Evolutionary conservation across 2,797 vertebrate genomes (phyloP).

Genomic region (Myotis planiceps): DNA sequence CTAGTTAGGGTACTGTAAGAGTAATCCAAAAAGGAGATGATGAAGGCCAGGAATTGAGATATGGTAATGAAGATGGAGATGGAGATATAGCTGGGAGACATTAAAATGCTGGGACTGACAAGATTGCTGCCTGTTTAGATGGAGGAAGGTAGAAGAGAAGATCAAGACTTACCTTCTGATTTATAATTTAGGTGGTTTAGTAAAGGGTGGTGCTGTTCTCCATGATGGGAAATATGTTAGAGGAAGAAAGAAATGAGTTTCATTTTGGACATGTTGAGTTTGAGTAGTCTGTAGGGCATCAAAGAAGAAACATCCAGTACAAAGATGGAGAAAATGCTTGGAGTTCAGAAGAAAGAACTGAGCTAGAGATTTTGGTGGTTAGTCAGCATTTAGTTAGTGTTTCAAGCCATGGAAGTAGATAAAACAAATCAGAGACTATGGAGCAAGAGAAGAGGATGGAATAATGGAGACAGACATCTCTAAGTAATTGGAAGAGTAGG

Average conservation of each 20-base stretch:
- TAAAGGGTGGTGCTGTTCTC: not conserved
- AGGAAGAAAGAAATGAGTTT: constrained; percentile 7
- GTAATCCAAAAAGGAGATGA: not conserved
- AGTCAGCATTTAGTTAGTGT: not conserved
- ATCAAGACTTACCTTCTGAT: not conserved
- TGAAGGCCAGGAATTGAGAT: not conserved
- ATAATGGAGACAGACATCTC: not conserved
- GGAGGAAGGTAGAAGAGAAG: not conserved
- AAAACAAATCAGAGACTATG: not conserved
- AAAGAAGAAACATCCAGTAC: not conserved
- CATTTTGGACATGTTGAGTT: not conserved
- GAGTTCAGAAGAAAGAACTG: not conserved
- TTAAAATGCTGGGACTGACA: no score
- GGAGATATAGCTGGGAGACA: not conserved
- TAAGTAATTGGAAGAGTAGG: not conserved
- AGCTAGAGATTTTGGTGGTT: not conserved
- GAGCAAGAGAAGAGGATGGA: not conserved
- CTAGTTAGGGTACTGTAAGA: not conserved
- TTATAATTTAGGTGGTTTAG: not conserved
- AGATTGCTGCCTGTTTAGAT: not conserved
- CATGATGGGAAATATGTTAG: not conserved
- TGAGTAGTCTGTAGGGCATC: not conserved
- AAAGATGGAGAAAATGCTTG: not conserved
- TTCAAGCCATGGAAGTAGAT: not conserved
- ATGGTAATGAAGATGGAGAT: not conserved